Percentiles rank a stretch among this genome's conserved stretches.
These are phyloP conservation scores for Pseudomyrmex gracilis DNA, from an alignment of 1,140 invertebrate species.

Conservation along the genomic window DNA sequence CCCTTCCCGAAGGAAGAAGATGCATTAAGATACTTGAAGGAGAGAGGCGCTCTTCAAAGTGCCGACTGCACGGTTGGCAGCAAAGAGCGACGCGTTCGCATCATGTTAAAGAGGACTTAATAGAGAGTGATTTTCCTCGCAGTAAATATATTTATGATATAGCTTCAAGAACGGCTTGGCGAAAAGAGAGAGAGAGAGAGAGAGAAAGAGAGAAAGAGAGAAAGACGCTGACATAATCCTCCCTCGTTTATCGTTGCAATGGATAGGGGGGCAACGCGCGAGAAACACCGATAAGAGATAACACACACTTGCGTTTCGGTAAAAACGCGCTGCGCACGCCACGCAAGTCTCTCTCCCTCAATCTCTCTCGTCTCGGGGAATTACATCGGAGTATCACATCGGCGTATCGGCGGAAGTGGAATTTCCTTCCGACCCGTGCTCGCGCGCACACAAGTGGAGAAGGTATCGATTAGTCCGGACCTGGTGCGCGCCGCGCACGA, in stretches of 20 bases:
- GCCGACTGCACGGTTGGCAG: background rate
- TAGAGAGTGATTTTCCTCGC: constrained; percentile 49
- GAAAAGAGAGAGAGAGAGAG: background rate
- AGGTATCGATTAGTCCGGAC: constrained; percentile 36
- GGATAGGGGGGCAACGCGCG: constrained; percentile 26
- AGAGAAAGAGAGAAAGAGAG: background rate
- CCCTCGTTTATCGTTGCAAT: constrained; percentile 22
- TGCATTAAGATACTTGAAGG: constrained; percentile 43
- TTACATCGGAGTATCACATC: constrained; percentile 18
- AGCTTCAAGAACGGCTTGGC: background rate
- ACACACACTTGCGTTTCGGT: constrained; percentile 17
- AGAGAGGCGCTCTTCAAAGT: constrained; percentile 28
- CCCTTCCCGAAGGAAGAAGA: constrained; percentile 8
- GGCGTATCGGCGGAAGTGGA: constrained; percentile 20
- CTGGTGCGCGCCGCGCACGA: background rate
- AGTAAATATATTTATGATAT: constrained; percentile 11
- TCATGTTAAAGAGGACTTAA: constrained; percentile 34
- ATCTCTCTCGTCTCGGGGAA: constrained; percentile 9
- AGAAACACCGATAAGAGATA: constrained; percentile 22
- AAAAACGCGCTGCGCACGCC: background rate
- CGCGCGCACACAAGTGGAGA: background rate
- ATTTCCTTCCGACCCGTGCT: constrained; percentile 1
- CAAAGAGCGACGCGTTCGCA: constrained; percentile 39
- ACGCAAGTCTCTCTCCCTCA: constrained; percentile 23
- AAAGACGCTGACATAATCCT: constrained; percentile 8